Evolutionary conservation across 37 sponge, comb jelly and placozoan species (phyloP).

Genomic region (Halisarca cf. caerulea): DNA sequence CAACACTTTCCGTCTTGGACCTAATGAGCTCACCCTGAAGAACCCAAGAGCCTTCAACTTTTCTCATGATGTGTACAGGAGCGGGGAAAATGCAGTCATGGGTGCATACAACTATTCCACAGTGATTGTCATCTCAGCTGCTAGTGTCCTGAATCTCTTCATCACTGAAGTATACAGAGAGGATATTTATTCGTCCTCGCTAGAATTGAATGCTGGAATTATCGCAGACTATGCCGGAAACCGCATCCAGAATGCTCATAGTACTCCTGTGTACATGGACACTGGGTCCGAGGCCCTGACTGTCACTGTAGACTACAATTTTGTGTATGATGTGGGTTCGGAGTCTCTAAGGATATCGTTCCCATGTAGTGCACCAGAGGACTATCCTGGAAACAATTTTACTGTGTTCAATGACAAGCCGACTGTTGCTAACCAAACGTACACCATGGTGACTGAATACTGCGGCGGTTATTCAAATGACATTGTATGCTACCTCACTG

Average conservation of each 20-base stretch:
- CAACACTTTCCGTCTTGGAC: neutral
- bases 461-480: neutral
- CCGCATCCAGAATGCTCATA: no score
- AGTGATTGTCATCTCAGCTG: neutral
- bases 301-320: neutral
- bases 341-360: neutral
- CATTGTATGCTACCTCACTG: neutral
- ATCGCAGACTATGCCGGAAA: neutral
- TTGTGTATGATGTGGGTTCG: constrained; percentile 9
- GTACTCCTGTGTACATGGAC: neutral
- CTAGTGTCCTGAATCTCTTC: neutral
- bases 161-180: neutral
- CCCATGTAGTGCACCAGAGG: neutral
- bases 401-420: neutral
- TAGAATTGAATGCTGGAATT: neutral
- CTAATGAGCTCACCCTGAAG: neutral
- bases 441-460: neutral
- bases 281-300: neutral
- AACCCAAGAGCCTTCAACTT: neutral
- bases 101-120: neutral
- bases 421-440: neutral
- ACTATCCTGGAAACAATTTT: neutral
- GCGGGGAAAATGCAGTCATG: neutral
- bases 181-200: neutral
- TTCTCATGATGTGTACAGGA: neutral